These are phyloP conservation scores for Heliconius ethilla DNA, from an alignment of 2,888 invertebrate genomes.

Conservation along the genomic window DNA sequence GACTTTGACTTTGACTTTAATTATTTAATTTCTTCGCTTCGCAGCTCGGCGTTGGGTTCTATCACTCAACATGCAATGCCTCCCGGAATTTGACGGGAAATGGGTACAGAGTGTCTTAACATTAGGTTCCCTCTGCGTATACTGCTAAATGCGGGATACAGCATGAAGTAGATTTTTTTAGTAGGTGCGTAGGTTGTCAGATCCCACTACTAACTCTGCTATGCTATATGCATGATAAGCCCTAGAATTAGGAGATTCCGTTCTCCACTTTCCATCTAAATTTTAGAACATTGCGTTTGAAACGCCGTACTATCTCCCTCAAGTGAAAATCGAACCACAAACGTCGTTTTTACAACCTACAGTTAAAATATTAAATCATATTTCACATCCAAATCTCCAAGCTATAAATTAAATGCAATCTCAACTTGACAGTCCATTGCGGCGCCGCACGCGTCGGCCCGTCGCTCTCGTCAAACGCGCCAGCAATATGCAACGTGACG, in stretches of 20 bases:
- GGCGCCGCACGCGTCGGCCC: conserved; percentile 44
- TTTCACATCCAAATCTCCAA: conserved; percentile 9
- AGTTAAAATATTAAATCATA: conserved; percentile 1
- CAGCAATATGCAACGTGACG: conserved; percentile 61
- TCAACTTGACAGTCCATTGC: conserved; percentile 48
- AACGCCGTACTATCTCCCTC: not conserved
- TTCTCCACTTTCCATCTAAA: not conserved
- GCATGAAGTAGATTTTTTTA: no score
- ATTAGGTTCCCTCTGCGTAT: not conserved
- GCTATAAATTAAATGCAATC: conserved; percentile 50
- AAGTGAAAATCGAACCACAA: not conserved
- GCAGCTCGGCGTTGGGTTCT: not conserved
- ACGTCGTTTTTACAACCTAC: no score
- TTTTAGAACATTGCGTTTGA: not conserved
- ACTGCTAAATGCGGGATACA: not conserved
- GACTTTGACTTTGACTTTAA: no score
- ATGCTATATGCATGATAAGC: not conserved
- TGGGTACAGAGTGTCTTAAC: not conserved
- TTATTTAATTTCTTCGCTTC: not conserved
- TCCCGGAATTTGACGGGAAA: not conserved
- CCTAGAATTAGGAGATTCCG: not conserved
- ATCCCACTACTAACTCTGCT: not conserved
- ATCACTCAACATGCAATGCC: not conserved
- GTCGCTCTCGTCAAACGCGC: conserved; percentile 52
- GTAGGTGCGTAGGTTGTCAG: no score